phyloP scores from a whole-genome alignment of 1,140 invertebrate genomes.

The Chrysomallon squamiferum region DNA sequence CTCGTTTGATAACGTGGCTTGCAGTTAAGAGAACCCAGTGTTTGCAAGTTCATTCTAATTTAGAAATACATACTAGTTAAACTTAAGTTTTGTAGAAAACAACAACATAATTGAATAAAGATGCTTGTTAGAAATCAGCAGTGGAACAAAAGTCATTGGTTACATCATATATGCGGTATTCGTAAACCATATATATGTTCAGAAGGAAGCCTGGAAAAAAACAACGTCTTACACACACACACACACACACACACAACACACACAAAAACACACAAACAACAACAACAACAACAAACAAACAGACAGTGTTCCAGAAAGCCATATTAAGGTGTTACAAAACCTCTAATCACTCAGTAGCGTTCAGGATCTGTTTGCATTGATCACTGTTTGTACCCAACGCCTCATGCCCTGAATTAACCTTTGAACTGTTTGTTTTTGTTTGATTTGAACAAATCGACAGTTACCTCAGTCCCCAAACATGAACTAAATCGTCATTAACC shows the following conservation, averaged over 20 bases:
- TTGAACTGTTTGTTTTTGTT: not conserved
- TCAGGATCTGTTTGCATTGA: not conserved
- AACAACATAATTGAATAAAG: not conserved
- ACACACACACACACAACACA: not conserved
- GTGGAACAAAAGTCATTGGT: not conserved
- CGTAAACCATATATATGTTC: not conserved
- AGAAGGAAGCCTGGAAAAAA: not conserved
- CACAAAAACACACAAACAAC: not conserved
- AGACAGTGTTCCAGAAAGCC: not conserved
- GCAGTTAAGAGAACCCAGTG: no score
- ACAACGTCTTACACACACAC: no score
- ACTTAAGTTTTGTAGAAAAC: not conserved
- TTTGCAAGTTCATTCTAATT: not conserved
- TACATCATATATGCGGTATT: not conserved
- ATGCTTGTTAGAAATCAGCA: not conserved
- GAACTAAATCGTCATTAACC: no score
- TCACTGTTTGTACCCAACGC: constrained; percentile 2
- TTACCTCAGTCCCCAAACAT: no score
- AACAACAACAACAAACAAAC: no score
- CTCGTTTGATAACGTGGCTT: no score
- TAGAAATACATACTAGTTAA: not conserved
- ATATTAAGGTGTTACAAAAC: not conserved
- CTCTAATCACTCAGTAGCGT: not conserved
- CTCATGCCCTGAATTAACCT: constrained; percentile 1
- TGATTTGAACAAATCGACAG: not conserved